Evolutionary conservation across 1,140 invertebrate genomes (phyloP), one percentile per base, ranked within the genome.

Genomic region (Centruroides vittatus): DNA sequence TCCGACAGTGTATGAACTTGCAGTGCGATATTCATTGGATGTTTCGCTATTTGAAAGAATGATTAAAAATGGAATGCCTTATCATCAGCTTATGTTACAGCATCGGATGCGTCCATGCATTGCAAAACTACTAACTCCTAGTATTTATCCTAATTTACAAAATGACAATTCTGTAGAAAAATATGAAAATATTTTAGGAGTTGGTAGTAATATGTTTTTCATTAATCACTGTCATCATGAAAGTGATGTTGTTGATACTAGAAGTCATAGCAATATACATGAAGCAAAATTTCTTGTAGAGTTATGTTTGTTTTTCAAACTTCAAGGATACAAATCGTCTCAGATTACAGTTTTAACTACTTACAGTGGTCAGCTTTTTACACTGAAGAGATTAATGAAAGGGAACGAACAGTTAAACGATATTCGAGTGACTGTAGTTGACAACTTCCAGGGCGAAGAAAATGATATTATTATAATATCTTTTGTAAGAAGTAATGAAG

Each of bases 391-490:
- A 56, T 60, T 55, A n/a, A 23, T 35, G 3, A 36, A 46, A 10
- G 51, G 13, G 51, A 47, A 51, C 41, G 48, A 52, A 4, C 23
- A 59, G 6, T 13, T 52, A 7, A 55, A 55, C 56, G 57, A 23
- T 34, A 48, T 68, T 8, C 41, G 69, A 58, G 78, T 89, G 11
- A 79, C 80, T 36, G 80, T 82, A 3, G 81, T 92, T 3, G 89
- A 93, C 71, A 89, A 87, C 70, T 92, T 81, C 69, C 88, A 92
- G 78, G 89, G 89, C 1, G 84, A 91, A 72, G 89, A 93, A 73
- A 86, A 82, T 49, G 82, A 88, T 65, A 89, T 93, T 41, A 84
- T 93, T 60, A 69, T 93, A 3, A 69, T 93, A 7, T 92, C 90
- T 0, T 73, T 93, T 2, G 88, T 93, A 0, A 75, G 89, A 60